These are phyloP conservation scores for Boloria selene DNA, from an alignment of 2,888 invertebrate genomes.

Conservation along the genomic window DNA sequence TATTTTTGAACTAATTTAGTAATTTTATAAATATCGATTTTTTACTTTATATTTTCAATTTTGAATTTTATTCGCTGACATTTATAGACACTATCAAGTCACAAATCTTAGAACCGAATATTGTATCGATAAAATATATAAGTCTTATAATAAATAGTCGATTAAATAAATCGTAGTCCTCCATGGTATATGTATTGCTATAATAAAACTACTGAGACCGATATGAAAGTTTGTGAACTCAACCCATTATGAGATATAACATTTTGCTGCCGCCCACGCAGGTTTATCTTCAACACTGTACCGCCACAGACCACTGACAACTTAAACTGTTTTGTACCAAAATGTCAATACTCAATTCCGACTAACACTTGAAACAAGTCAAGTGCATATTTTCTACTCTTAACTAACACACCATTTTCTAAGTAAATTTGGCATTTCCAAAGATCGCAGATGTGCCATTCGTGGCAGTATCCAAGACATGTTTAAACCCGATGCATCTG, in stretches of 20 bases:
- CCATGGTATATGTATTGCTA: slow-evolving; percentile 7
- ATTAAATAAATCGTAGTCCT: slow-evolving; percentile 12
- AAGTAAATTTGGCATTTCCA: slow-evolving; percentile 5
- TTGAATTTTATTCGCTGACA: not conserved
- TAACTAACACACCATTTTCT: not conserved
- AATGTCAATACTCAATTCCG: not conserved
- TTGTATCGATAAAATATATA: not conserved
- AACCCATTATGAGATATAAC: slow-evolving; percentile 29
- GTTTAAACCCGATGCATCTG: slow-evolving; percentile 25
- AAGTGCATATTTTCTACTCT: too few species aligned
- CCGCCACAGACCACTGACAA: slow-evolving; percentile 24
- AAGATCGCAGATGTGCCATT: not conserved
- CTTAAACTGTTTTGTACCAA: not conserved
- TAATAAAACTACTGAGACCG: slow-evolving; percentile 31
- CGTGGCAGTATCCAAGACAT: slow-evolving; percentile 20
- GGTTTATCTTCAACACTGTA: not conserved
- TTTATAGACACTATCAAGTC: too few species aligned
- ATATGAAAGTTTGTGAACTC: slow-evolving; percentile 31
- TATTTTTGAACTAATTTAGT: not conserved
- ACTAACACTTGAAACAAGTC: not conserved
- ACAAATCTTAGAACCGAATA: slow-evolving; percentile 4
- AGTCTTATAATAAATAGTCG: slow-evolving; percentile 11
- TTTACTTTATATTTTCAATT: too few species aligned
- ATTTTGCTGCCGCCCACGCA: slow-evolving; percentile 36
- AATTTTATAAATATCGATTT: too few species aligned